Conservation (phyloP, 2,113 vertebrate species). For the Erythrocercus mccallii region DNA sequence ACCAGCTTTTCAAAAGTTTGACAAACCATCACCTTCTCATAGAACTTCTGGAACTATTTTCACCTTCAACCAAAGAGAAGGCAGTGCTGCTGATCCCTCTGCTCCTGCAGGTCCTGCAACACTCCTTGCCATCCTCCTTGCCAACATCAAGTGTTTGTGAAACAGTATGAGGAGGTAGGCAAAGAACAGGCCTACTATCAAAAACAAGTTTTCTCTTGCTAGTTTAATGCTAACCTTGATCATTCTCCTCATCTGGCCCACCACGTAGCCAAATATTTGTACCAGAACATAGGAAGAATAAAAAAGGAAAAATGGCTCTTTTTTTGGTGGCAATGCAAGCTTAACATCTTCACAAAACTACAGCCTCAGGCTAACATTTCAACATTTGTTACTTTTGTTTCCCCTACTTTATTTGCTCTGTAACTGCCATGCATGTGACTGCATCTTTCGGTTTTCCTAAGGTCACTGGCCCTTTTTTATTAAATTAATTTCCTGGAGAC, state of each 20-base stretch:
- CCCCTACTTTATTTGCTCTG: background rate
- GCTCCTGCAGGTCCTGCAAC: background rate
- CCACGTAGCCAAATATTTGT: background rate
- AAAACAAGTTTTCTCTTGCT: background rate
- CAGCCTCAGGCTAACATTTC: background rate
- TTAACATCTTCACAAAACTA: background rate
- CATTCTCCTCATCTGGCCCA: background rate
- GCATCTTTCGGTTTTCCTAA: background rate
- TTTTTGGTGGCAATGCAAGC: background rate
- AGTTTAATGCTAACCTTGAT: background rate
- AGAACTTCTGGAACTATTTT: background rate
- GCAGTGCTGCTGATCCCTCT: background rate
- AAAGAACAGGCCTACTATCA: background rate
- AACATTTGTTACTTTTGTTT: background rate
- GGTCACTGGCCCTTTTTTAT: background rate
- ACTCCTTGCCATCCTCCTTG: background rate
- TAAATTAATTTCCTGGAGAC: slow-evolving; percentile 12
- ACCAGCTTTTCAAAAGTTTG: background rate
- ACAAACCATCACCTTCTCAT: background rate
- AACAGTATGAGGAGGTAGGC: background rate
- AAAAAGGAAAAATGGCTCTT: background rate
- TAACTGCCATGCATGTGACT: background rate
- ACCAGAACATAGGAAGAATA: background rate
- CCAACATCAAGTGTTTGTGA: background rate
- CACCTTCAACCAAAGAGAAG: background rate